Evolutionary conservation across 2,797 vertebrate species (phyloP).

Genomic region (Rhynchonycteris naso): DNA sequence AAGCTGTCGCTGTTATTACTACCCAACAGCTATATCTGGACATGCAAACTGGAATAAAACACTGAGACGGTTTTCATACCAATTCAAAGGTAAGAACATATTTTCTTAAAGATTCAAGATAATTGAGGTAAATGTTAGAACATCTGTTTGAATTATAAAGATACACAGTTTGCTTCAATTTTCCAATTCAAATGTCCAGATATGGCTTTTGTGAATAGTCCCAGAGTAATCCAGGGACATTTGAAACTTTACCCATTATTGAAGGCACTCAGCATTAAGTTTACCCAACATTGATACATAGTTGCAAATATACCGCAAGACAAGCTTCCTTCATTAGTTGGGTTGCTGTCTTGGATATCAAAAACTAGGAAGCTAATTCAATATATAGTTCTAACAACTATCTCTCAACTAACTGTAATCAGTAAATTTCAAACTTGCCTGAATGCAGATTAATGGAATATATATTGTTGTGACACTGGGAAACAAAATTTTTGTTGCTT

Average conservation of each 20-base stretch:
- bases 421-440: conserved; percentile 37
- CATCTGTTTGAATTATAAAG: conserved; percentile 71
- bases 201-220: conserved; percentile 43
- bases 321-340: not conserved
- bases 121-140: conserved; percentile 71
- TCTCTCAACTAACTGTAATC: not conserved
- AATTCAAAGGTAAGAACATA: conserved; percentile 71
- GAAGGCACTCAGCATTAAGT: conserved; percentile 34
- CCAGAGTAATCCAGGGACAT: conserved; percentile 37
- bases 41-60: conserved; percentile 76
- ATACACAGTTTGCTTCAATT: conserved; percentile 71
- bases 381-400: not conserved
- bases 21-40: conserved; percentile 64
- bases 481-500: too few relatives aligned
- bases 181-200: conserved; percentile 59
- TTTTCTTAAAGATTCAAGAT: conserved; percentile 72
- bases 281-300: not conserved
- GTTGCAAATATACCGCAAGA: not conserved
- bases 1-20: conserved; percentile 61
- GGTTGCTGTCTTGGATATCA: not conserved
- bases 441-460: too few relatives aligned
- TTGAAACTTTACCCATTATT: conserved; percentile 51
- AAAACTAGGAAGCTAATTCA: conserved; percentile 23
- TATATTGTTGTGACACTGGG: too few relatives aligned
- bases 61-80: conserved; percentile 60